These are phyloP conservation scores for Hirtodrosophila duncani DNA, from an alignment of 2,888 invertebrate genomes.

Conservation along the genomic window DNA sequence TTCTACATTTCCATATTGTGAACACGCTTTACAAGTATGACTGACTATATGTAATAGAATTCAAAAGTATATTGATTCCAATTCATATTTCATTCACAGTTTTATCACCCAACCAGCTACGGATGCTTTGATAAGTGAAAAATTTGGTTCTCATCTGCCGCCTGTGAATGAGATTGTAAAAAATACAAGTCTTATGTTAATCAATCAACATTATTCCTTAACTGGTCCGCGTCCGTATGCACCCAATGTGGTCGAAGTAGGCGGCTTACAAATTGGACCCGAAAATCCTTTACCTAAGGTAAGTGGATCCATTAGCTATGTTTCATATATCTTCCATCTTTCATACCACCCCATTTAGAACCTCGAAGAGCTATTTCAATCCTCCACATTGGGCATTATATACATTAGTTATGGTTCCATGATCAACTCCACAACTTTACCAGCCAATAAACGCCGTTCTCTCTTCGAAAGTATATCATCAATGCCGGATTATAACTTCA, in stretches of 20 bases:
- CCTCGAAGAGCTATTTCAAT: conserved; percentile 19
- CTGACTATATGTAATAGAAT: not conserved
- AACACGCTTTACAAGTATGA: conserved; percentile 60
- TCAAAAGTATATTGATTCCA: not conserved
- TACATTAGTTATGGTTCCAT: conserved; percentile 86
- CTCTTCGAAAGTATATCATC: conserved; percentile 79
- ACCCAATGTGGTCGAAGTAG: conserved; percentile 79
- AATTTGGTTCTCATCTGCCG: conserved; percentile 78
- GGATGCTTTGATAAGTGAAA: conserved; percentile 75
- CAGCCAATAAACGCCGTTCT: conserved; percentile 79
- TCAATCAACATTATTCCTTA: conserved; percentile 80
- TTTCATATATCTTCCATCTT: conserved; percentile 75
- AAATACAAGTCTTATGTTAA: conserved; percentile 74
- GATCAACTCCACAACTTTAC: conserved; percentile 81
- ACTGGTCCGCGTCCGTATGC: conserved; percentile 78
- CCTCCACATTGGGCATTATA: conserved; percentile 79
- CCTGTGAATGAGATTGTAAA: conserved; percentile 78
- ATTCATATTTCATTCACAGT: conserved; percentile 28
- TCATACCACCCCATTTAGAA: conserved; percentile 49
- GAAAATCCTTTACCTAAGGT: conserved; percentile 65
- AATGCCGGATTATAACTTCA: conserved; percentile 80
- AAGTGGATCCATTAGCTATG: conserved; percentile 52
- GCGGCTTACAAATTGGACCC: conserved; percentile 79
- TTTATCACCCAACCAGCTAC: conserved; percentile 73
- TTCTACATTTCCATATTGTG: conserved; percentile 52